These are phyloP conservation scores for Harpalus rufipes DNA, from an alignment of 2,888 invertebrate genomes.

Conservation along the genomic window DNA sequence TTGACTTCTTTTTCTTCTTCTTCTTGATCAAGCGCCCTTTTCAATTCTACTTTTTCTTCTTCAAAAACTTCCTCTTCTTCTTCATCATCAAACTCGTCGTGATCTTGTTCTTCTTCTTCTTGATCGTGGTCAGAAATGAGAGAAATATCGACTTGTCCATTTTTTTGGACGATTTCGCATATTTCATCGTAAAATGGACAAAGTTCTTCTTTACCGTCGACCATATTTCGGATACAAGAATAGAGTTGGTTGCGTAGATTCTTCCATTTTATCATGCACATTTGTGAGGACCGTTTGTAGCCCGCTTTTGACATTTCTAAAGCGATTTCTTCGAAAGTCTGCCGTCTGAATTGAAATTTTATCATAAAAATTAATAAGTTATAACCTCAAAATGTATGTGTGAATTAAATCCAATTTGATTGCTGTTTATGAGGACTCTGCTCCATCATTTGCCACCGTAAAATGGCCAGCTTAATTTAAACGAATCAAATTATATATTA, in stretches of 20 bases:
- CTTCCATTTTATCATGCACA: slow-evolving; percentile 66
- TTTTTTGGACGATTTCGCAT: slow-evolving; percentile 53
- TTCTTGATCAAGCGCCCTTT: not conserved
- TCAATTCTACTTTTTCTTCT: slow-evolving; percentile 4
- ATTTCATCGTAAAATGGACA: slow-evolving; percentile 65
- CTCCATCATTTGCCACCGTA: too few relatives aligned
- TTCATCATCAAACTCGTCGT: slow-evolving; percentile 52
- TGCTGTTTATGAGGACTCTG: too few relatives aligned
- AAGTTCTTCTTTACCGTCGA: slow-evolving; percentile 54
- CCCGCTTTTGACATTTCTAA: slow-evolving; percentile 59
- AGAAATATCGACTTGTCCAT: slow-evolving; percentile 50
- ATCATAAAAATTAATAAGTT: too few relatives aligned
- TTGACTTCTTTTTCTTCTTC: slow-evolving; percentile 20
- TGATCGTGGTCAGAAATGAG: slow-evolving; percentile 33
- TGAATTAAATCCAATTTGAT: too few relatives aligned
- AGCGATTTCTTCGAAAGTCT: slow-evolving; percentile 60
- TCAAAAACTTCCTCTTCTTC: slow-evolving; percentile 24
- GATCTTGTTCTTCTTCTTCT: slow-evolving; percentile 11
- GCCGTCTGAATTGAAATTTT: not conserved
- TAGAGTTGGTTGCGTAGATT: slow-evolving; percentile 57
- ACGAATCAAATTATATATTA: too few relatives aligned
- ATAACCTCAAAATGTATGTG: too few relatives aligned
- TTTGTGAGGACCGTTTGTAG: slow-evolving; percentile 56
- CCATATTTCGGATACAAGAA: slow-evolving; percentile 54
- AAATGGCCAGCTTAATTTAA: too few relatives aligned